Conservation (phyloP, 1,140 invertebrate species). For the Drosophila ohnishii region DNA sequence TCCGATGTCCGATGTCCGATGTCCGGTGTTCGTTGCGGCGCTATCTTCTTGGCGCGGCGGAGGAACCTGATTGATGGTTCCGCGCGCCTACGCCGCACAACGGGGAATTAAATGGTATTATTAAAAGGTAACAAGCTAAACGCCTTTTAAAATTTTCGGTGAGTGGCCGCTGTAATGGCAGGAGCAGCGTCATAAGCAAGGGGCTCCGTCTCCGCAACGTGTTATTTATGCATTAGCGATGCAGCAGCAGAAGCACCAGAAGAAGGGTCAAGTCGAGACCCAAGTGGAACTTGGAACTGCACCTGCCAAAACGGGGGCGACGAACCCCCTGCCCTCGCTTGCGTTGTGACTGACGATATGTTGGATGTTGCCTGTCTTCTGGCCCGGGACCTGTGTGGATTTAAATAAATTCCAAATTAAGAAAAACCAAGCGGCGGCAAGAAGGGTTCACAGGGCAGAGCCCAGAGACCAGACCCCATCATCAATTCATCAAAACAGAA, state of each 20-base stretch:
- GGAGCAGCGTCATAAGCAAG: conserved; percentile 20
- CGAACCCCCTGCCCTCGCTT: conserved; percentile 43
- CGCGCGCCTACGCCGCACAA: conserved; percentile 69
- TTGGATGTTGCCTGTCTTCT: background rate
- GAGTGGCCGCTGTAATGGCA: conserved; percentile 55
- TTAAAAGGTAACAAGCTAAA: conserved; percentile 81
- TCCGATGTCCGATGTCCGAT: conserved; percentile 9
- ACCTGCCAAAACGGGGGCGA: conserved; percentile 72
- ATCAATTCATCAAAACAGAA: conserved; percentile 82
- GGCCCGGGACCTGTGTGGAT: conserved; percentile 51
- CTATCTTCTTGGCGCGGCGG: conserved; percentile 48
- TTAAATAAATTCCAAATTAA: conserved; percentile 82
- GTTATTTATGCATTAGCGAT: conserved; percentile 77
- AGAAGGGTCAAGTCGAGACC: conserved; percentile 10
- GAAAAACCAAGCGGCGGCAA: conserved; percentile 57
- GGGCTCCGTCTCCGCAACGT: conserved; percentile 40
- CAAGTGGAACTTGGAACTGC: conserved; percentile 37
- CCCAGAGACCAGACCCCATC: conserved; percentile 66
- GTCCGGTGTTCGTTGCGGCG: conserved; percentile 44
- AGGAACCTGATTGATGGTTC: conserved; percentile 71
- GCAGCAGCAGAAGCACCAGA: conserved; percentile 20
- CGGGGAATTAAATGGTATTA: conserved; percentile 78
- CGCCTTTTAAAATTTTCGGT: conserved; percentile 75
- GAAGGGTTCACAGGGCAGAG: conserved; percentile 42
- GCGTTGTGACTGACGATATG: conserved; percentile 35